Base-by-base conservation (phyloP, 2,888 invertebrate species). In the Drosophila tanythrix region DNA sequence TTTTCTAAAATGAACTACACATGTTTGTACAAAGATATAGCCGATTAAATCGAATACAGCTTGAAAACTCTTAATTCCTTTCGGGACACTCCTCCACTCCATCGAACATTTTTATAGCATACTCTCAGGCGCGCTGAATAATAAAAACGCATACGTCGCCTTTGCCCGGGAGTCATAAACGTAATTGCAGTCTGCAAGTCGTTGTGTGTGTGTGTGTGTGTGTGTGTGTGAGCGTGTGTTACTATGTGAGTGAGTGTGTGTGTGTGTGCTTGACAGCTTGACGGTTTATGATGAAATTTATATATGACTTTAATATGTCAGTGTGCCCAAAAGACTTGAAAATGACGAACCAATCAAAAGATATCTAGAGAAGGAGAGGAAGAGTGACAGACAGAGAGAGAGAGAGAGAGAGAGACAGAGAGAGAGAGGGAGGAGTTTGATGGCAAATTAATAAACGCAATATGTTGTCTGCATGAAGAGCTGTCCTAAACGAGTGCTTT, bases 51-150 rank as follows among this genome's bases (percentile, higher is more conserved):
- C 25, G 46, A 8, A 46, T 15, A 46, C 15, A 8, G 25, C 25
- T 46, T 46, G 3, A 25, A 25, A 46, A 46, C 8, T 15, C 25
- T 13, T 46, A 25, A 25, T 46, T 46, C 46, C 46, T 15, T 46
- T 21, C 25, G 8, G 4, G 15, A 25, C 13, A 25, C 13, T 25
- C 8, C 15, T 46, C 15, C 25, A 15, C 15, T 4, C 46, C 46
- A 46, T 46, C 46, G 46, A 46, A 46, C 8, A 46, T 46, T 46
- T 76, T 67, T 74, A 74, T 78, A 64, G 77, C 77, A 78, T 78
- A 78, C 74, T 78, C 74, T 78, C 66, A 70, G 67, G 77, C 74
- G 79, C 59, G 56, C 57, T 65, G 53, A 74, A 78, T 66, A 74
- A 61, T 62, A 77, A 70, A 74, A 66, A 74, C 70, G 60, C 58